A percentile compares a stretch with the other conserved stretches of the same genome.
phyloP scores from a whole-genome alignment of 2,113 vertebrate genomes.

The Acrocephalus arundinaceus region DNA sequence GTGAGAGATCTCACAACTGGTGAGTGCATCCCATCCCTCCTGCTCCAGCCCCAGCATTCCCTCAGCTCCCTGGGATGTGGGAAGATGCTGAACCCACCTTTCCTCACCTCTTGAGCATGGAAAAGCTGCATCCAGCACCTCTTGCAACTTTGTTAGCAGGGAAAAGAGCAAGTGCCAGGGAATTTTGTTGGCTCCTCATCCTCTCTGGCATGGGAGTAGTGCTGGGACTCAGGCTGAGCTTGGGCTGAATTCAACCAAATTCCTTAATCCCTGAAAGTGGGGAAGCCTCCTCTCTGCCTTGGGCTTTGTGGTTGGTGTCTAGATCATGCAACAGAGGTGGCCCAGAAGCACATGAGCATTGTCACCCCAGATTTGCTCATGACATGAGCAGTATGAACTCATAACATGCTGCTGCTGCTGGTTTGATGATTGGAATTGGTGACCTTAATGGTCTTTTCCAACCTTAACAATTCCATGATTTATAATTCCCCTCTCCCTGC shows the following conservation, averaged over 20 bases:
- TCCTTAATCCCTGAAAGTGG: not conserved
- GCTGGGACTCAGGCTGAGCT: not conserved
- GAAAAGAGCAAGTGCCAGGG: not conserved
- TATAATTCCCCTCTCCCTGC: not conserved
- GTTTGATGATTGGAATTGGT: not conserved
- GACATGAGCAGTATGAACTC: accelerated
- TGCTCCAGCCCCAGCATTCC: too few species aligned
- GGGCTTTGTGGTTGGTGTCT: not conserved
- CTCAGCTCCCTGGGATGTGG: not conserved
- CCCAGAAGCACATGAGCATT: not conserved
- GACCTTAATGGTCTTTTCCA: not conserved
- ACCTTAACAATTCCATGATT: not conserved
- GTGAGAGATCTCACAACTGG: not conserved
- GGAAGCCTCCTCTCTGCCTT: not conserved
- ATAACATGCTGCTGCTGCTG: accelerated
- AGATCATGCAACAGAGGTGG: not conserved
- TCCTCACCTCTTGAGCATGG: not conserved
- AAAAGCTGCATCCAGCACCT: not conserved
- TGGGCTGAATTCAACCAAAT: not conserved
- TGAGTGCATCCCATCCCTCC: not conserved
- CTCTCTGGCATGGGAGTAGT: accelerated
- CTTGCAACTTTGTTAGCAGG: not conserved
- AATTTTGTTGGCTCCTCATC: not conserved
- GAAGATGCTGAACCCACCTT: not conserved
- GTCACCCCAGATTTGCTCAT: not conserved